Evolutionary conservation across 2,113 vertebrate genomes (phyloP).

Genomic region (Misgurnus anguillicaudatus): DNA sequence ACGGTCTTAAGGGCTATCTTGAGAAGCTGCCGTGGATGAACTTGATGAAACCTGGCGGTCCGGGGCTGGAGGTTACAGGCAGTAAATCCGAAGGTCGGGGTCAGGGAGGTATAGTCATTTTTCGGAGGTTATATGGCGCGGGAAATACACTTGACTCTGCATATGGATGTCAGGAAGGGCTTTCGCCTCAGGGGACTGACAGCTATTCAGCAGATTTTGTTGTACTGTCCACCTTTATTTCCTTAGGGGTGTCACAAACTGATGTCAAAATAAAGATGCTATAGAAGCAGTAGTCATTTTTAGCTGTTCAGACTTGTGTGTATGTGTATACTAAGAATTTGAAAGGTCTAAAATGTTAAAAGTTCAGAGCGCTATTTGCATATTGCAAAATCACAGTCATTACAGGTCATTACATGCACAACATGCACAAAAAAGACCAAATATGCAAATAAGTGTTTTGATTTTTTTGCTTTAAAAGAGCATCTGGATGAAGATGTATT

Average conservation of each 20-base stretch:
- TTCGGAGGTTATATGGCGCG: slow-evolving; percentile 24
- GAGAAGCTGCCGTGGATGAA: neutral
- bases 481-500: neutral
- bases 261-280: neutral
- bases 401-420: too few species aligned
- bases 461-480: too few species aligned
- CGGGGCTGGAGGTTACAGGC: neutral
- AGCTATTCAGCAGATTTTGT: slow-evolving; percentile 20
- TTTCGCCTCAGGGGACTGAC: slow-evolving; percentile 16
- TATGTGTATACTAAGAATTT: neutral
- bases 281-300: neutral
- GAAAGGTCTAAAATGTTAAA: too few species aligned
- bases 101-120: neutral
- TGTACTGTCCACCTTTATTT: slow-evolving; percentile 1
- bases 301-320: neutral
- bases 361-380: too few species aligned
- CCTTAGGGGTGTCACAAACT: slow-evolving; percentile 1
- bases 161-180: slow-evolving; percentile 14
- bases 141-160: slow-evolving; percentile 39
- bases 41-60: neutral
- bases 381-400: too few species aligned
- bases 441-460: too few species aligned
- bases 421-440: too few species aligned
- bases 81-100: neutral
- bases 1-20: slow-evolving; percentile 3